Evolutionary conservation across 2,113 vertebrate species (phyloP), one percentile per base, ranked within the genome.

Genomic region (Morone saxatilis): DNA sequence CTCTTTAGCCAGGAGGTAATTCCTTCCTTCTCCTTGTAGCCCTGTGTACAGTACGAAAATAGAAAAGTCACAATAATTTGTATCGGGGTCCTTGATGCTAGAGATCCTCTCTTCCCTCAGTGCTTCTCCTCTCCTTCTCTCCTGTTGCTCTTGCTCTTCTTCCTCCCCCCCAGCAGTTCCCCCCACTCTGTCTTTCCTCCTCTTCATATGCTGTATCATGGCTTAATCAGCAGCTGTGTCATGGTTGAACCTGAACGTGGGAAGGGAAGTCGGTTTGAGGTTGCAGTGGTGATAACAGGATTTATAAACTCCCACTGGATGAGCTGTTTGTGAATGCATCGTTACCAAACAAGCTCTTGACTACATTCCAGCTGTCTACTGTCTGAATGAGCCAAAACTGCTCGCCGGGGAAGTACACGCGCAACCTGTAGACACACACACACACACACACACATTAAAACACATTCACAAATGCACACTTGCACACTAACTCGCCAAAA

Each of bases 271-370:
- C 7, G 0, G 59, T 66, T 78, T 84, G 83, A 66, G 77, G 75
- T 80, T 86, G 62, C 66, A 60, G 38, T 13, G n/a, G 48, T 22
- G 72, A 86, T 87, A 84, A 88, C 72, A 79, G 48, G 76, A 85
- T 84, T 81, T 74, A 79, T 62, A 51, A 86, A 81, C 17, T 71
- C 81, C 81, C 74, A 60, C 36, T 78, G 68, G 70, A 72, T 87
- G 85, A 77, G 81, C 67, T 68, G 82, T 82, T 69, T 87, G 73
- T 80, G 86, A 91, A 90, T 86, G 65, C 60, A 81, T 80, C 53
- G 12, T 81, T 78, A 88, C 80, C 66, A 76, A 88, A 88, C 63
- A 81, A 72, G 59, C 47, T 87, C 53, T 74, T 90, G 82, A 91
- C 83, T 38, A 43, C 63, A 61, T 48, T 92, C 88, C 89, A 91